Evolutionary conservation across 2,888 invertebrate species (phyloP), one percentile per base, ranked within the genome.

Genomic region (Trachelus iudaicus): DNA sequence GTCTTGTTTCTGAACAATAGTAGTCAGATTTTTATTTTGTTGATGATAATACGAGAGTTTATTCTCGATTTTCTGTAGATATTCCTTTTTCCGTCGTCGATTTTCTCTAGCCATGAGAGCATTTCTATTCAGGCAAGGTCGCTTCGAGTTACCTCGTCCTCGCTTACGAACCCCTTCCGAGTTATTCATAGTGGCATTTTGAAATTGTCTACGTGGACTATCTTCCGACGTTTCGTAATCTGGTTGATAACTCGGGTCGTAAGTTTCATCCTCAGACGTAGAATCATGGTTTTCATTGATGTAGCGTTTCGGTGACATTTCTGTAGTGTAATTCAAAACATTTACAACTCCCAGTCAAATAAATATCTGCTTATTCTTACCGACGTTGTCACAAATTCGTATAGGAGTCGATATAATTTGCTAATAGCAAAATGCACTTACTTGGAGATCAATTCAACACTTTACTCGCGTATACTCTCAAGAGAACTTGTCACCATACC

Each of bases 21-120:
- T 91, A 1, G 90, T 87, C n/a, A 94, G 88, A 13, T 92, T 92
- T 78, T 91, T 91, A 83, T 94, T 94, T 35, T 92, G 92, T 12
- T 85, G 86, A 71, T 92, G 92, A 40, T 93, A 90, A 15, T 89
- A 86, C 1, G 89, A 84, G 0, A 94, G 86, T 81, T 93, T 92
- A 37, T 89, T 91, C 86, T 95, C 94, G 30, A 95, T 90, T 30
- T 91, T 92, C 79, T 93, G 92, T 33, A 95, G 83, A 84, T 95
- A 93, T 56, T 93, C 92, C 86, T 95, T 95, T 85, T 95, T 95
- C 73, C 92, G 93, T 3, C 93, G 92, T 1, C 95, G 92, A 86
- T 95, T 95, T 85, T 94, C 94, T 4, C 95, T 91, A 1, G 95
- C 95, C 90, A 94, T 92, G 56, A 94, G 85, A 0, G 95, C 95